These are phyloP conservation scores for Agrotis segetum DNA, from an alignment of 2,888 invertebrate species.

Conservation along the genomic window DNA sequence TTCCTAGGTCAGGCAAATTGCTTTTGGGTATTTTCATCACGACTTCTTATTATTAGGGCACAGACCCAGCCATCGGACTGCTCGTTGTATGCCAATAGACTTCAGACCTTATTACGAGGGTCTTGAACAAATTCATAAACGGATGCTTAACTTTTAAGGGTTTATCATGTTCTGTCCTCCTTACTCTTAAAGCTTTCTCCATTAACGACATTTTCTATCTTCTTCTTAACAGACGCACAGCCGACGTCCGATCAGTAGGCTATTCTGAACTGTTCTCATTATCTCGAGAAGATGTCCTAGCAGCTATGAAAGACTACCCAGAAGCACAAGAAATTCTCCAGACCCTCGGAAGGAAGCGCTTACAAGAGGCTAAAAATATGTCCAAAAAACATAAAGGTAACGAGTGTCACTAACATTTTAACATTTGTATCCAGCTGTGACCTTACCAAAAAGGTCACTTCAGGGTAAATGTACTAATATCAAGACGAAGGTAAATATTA, in stretches of 20 bases:
- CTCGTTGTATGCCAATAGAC: too few relatives aligned
- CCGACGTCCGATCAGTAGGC: constrained; percentile 98
- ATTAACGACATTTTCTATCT: fast-evolving
- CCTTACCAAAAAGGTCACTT: background rate
- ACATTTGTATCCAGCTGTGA: background rate
- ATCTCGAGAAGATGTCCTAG: constrained; percentile 97
- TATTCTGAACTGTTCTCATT: constrained; percentile 98
- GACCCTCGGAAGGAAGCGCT: constrained; percentile 95
- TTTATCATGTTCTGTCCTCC: background rate
- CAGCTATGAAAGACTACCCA: constrained; percentile 99
- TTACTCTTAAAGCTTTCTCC: background rate
- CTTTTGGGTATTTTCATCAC: background rate
- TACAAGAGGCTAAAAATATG: constrained; percentile 95
- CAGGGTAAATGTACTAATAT: constrained; percentile 6
- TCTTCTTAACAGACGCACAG: constrained; percentile 94
- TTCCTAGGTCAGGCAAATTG: background rate
- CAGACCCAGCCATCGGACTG: too few relatives aligned
- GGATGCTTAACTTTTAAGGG: too few relatives aligned
- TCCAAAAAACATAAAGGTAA: constrained; percentile 76
- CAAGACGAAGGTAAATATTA: constrained; percentile 28
- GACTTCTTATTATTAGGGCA: too few relatives aligned
- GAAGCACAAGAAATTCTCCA: constrained; percentile 99
- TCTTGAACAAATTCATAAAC: too few relatives aligned
- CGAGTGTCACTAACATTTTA: constrained; percentile 16
- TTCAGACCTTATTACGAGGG: too few relatives aligned